Conservation (phyloP, 2,113 vertebrate genomes). For the Bufo gargarizans region DNA sequence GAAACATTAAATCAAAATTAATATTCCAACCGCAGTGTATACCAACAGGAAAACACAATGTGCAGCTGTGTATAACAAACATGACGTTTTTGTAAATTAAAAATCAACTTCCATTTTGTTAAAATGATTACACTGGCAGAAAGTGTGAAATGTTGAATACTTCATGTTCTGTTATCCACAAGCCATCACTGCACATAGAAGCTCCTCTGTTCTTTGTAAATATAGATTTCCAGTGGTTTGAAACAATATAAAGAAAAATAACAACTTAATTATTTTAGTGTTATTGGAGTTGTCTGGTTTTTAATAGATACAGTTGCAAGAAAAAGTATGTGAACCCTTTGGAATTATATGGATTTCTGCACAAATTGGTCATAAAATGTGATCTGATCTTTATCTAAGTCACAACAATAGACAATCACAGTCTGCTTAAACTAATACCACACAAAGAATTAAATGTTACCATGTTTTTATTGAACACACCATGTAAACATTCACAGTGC, state of each 20-base stretch:
- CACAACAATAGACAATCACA: too few relatives aligned
- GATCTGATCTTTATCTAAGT: too few relatives aligned
- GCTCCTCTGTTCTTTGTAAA: not conserved
- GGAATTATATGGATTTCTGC: too few relatives aligned
- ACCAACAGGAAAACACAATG: not conserved
- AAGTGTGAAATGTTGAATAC: not conserved
- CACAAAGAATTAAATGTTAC: too few relatives aligned
- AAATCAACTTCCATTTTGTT: not conserved
- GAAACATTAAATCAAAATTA: not conserved
- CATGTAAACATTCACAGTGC: too few relatives aligned
- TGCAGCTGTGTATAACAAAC: not conserved
- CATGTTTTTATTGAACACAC: too few relatives aligned
- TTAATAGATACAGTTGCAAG: too few relatives aligned
- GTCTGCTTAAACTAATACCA: too few relatives aligned
- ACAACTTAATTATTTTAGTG: not conserved
- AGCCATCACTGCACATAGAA: not conserved
- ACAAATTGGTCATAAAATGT: too few relatives aligned
- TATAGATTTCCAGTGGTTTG: not conserved
- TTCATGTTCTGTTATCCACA: not conserved
- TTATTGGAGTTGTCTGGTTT: too few relatives aligned
- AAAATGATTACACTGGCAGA: slow-evolving; percentile 2
- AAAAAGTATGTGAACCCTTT: too few relatives aligned
- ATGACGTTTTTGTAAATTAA: not conserved
- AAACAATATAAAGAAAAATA: not conserved
- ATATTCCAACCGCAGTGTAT: not conserved